Conservation (phyloP, 2,888 invertebrate genomes). For the Aricia artaxerxes region DNA sequence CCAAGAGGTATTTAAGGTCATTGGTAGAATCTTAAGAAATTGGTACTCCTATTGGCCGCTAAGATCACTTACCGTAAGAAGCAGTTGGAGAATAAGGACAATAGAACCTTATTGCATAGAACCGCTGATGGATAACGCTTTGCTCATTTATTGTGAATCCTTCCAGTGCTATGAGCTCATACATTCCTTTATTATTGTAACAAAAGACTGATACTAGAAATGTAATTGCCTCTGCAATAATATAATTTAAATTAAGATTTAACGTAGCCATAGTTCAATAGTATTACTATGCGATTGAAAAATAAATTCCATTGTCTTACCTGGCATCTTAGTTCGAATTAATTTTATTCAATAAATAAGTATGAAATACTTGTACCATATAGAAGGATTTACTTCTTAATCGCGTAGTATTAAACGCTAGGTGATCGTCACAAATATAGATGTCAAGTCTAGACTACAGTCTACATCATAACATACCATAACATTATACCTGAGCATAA, state of each 20-base stretch:
- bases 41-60: too few species aligned
- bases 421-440: conserved; percentile 23
- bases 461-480: background rate
- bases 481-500: background rate
- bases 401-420: conserved; percentile 17
- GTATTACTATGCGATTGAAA: conserved; percentile 20
- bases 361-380: background rate
- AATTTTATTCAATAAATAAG: background rate
- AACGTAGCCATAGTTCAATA: conserved; percentile 26
- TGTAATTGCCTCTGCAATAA: conserved; percentile 37
- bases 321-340: background rate
- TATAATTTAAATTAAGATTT: conserved; percentile 29
- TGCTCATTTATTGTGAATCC: conserved; percentile 64
- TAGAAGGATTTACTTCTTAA: conserved; percentile 7
- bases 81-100: background rate
- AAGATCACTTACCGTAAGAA: background rate
- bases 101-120: background rate
- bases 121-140: conserved; percentile 2
- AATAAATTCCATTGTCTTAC: conserved; percentile 8
- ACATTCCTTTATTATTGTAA: conserved; percentile 50
- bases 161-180: conserved; percentile 75
- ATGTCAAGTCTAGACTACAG: background rate
- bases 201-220: conserved; percentile 66
- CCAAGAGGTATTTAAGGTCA: background rate
- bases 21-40: too few species aligned